Evolutionary conservation across 2,888 invertebrate species (phyloP).

Genomic region (Panorpa germanica): DNA sequence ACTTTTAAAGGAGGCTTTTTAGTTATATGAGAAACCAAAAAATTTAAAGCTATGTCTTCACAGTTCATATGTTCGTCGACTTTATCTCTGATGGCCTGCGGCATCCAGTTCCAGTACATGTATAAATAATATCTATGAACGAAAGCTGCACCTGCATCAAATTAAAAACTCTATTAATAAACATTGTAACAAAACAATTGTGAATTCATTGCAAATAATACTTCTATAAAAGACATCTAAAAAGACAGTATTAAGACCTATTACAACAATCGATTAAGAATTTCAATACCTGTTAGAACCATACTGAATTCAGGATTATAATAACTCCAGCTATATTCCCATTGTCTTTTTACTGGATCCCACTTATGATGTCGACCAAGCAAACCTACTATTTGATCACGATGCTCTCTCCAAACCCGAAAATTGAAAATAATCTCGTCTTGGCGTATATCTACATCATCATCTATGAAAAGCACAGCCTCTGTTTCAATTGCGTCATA

Average conservation of each 20-base stretch:
- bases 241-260: too few species aligned
- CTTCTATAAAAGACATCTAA: too few species aligned
- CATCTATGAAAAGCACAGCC: too few species aligned
- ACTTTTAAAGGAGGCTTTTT: conserved; percentile 95
- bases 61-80: conserved; percentile 99
- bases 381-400: conserved; percentile 95
- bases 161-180: too few species aligned
- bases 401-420: too few species aligned
- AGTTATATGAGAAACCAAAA: conserved; percentile 90
- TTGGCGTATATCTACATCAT: too few species aligned
- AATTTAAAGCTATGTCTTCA: conserved; percentile 99
- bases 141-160: conserved; percentile 88
- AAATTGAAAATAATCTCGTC: too few species aligned
- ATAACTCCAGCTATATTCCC: conserved; percentile 96
- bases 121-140: conserved; percentile 92
- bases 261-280: conserved; percentile 1
- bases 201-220: too few species aligned
- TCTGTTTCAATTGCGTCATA: too few species aligned
- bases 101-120: conserved; percentile 84
- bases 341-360: conserved; percentile 72
- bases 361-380: conserved; percentile 95
- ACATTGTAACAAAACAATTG: too few species aligned
- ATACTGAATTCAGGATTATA: conserved; percentile 98
- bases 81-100: conserved; percentile 84
- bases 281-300: conserved; percentile 72